These are phyloP conservation scores for Piscicola geometra DNA, from an alignment of 2,888 invertebrate genomes.

Conservation along the genomic window DNA sequence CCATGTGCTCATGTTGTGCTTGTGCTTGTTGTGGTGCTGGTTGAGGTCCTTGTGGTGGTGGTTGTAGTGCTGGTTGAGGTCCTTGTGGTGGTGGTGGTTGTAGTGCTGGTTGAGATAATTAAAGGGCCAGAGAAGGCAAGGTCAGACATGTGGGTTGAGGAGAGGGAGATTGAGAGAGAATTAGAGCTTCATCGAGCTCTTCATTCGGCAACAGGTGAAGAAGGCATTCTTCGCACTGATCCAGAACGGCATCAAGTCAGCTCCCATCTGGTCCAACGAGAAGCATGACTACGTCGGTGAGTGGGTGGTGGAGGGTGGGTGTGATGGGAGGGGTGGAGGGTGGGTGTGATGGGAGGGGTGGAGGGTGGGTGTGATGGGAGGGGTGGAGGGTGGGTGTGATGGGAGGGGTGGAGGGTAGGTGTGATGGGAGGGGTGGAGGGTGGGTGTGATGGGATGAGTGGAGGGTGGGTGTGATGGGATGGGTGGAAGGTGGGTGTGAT, in stretches of 20 bases:
- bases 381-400: conserved; percentile 18
- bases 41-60: background rate
- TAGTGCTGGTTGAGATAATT: background rate
- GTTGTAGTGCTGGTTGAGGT: background rate
- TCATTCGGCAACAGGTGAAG: conserved; percentile 24
- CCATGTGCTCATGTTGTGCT: background rate
- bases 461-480: background rate
- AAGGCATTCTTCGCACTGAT: conserved; percentile 35
- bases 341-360: background rate
- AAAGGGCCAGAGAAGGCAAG: too few relatives aligned
- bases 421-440: background rate
- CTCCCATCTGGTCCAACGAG: conserved; percentile 35
- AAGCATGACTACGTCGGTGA: conserved; percentile 34
- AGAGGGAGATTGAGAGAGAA: too few relatives aligned
- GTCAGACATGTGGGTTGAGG: too few relatives aligned
- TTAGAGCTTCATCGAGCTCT: background rate
- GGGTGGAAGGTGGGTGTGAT: background rate
- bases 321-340: background rate
- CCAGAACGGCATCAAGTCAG: conserved; percentile 33
- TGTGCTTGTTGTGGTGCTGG: too few relatives aligned
- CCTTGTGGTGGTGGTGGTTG: background rate
- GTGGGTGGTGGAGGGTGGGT: conserved; percentile 9
- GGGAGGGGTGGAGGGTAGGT: conserved; percentile 14
- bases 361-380: background rate
- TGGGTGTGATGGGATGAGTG: background rate